A percentile compares a stretch with the other conserved stretches of the same genome.
Evolutionary conservation across 1,140 invertebrate genomes (phyloP).

Genomic region (Macrosteles quadrilineatus): DNA sequence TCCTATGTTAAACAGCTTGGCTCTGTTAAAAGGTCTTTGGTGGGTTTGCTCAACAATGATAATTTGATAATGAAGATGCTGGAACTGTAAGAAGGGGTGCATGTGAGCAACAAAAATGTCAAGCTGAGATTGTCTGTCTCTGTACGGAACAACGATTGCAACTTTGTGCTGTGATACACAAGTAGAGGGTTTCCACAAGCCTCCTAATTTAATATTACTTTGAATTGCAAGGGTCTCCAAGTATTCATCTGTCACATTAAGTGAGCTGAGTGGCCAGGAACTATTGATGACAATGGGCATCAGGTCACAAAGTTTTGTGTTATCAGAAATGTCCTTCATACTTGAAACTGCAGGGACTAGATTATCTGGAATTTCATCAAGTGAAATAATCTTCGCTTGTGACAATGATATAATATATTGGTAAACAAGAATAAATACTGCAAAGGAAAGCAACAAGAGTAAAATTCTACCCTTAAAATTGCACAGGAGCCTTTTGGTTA

Average conservation of each 20-base stretch:
- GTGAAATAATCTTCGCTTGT: constrained; percentile 14
- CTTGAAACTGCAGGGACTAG: constrained; percentile 25
- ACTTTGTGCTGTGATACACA: constrained; percentile 77
- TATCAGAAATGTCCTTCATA: neutral
- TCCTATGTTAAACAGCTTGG: constrained; percentile 91
- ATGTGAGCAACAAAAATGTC: constrained; percentile 82
- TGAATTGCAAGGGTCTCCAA: constrained; percentile 25
- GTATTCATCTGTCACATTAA: constrained; percentile 10
- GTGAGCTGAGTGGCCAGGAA: constrained; percentile 1
- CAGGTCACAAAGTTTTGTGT: constrained; percentile 20
- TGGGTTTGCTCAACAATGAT: constrained; percentile 88
- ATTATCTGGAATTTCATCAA: constrained; percentile 21
- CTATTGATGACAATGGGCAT: constrained; percentile 21
- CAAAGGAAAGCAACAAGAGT: neutral
- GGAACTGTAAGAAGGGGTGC: constrained; percentile 84
- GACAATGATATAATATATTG: constrained; percentile 18
- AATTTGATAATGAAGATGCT: constrained; percentile 84
- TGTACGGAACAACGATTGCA: constrained; percentile 86
- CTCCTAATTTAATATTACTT: constrained; percentile 54
- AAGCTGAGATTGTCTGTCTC: constrained; percentile 80
- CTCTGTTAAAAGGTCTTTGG: constrained; percentile 83
- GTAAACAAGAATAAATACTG: constrained; percentile 16
- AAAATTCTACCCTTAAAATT: neutral
- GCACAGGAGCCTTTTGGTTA: neutral
- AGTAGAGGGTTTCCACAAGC: constrained; percentile 68